A percentile compares a stretch with the other conserved stretches of the same genome.
Conservation (phyloP, 2,888 invertebrate genomes). For the Parochlus steinenii region DNA sequence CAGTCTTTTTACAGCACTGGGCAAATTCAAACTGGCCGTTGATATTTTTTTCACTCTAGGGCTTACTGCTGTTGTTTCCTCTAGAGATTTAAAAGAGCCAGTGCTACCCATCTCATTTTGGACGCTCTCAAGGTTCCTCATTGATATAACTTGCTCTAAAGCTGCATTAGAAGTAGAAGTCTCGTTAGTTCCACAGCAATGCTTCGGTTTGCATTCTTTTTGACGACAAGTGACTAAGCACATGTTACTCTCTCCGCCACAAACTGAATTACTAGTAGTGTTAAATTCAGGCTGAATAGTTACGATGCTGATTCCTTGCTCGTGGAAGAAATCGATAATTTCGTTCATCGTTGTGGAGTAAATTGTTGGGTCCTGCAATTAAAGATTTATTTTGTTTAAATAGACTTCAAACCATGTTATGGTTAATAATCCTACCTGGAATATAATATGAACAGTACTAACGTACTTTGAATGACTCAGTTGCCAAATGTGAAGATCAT, state of each 20-base stretch:
- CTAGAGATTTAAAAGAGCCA: constrained; percentile 1
- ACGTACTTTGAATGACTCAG: constrained; percentile 61
- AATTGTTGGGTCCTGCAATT: constrained; percentile 19
- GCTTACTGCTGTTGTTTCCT: no score
- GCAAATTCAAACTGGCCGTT: no score
- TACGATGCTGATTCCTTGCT: constrained; percentile 66
- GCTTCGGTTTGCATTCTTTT: constrained; percentile 27
- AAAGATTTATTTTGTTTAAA: no score
- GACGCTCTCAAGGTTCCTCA: constrained; percentile 3
- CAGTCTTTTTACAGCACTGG: no score
- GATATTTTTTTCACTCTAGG: no score
- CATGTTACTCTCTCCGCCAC: constrained; percentile 17
- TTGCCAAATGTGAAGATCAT: constrained; percentile 84
- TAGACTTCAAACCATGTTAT: no score
- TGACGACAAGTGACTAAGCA: constrained; percentile 31
- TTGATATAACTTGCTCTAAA: constrained; percentile 8
- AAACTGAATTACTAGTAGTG: constrained; percentile 15
- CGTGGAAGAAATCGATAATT: constrained; percentile 56
- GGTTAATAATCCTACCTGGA: no score
- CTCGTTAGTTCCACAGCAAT: constrained; percentile 23
- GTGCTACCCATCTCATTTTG: not conserved
- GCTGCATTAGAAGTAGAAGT: not conserved
- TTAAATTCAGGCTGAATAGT: constrained; percentile 78
- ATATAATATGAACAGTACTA: constrained; percentile 70
- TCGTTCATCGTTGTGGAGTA: constrained; percentile 39